Base-by-base conservation (phyloP, 2,797 vertebrate genomes). In the Brachyalestes nurse region DNA sequence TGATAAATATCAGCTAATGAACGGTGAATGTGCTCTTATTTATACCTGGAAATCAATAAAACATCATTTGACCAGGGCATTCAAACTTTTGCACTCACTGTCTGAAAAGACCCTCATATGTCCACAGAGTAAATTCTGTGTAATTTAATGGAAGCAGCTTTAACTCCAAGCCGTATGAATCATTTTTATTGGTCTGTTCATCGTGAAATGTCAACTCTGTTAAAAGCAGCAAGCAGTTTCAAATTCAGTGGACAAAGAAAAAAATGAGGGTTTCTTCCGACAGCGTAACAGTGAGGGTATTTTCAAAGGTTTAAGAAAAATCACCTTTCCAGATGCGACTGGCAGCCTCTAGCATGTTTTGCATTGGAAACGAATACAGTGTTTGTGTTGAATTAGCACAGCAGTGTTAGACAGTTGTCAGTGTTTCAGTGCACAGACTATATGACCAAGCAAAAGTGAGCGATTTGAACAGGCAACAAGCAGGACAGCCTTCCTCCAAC, bases 351-450 rank as follows among this genome's bases (percentile, higher is more conserved):
- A 64, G 53, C 19, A 69, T 75, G 25, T 61, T 38, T 8, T 66
- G 51, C 38, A 70, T 62, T 47, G 60, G 28, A 34, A 67, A 21
- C 62, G 49, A 47, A 19, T 77, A 79, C 83, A 73, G 82, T 84
- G 73, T 77, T 40, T 70, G 82, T 84, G 73, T 77, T 42, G n/a
- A 34, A 66, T 66, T 40, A 62, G 75, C 57, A 53, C 78, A 74
- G 72, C 51, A 75, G 58, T 82, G 69, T 53, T 66, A 76, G 58
- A 67, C 38, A 25, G 79, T 71, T 79, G 58, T n/a, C 25, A 67
- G 67, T 23, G 55, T 17, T 92, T 92, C 93, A 94, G 93, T 94
- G 93, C 93, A 86, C 87, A 86, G 91, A 93, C 91, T 75, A 75
- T 81, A 76, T 81, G 78, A 64, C 10, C n/a, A 23, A 84, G 83